phyloP scores from a whole-genome alignment of 2,113 vertebrate genomes.

The Lepus europaeus region DNA sequence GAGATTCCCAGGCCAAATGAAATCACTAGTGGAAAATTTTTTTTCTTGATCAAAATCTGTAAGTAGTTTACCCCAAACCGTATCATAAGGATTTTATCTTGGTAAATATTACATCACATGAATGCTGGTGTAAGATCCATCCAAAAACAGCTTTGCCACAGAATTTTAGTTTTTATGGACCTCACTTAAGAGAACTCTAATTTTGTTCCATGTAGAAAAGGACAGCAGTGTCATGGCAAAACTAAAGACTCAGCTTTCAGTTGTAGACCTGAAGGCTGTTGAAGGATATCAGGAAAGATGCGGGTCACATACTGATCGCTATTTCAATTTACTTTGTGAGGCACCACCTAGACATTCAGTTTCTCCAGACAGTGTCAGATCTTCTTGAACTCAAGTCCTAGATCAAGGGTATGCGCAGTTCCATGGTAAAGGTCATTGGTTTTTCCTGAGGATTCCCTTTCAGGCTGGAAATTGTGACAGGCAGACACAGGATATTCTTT shows the following conservation, averaged over 20 bases:
- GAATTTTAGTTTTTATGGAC: not conserved
- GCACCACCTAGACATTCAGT: not conserved
- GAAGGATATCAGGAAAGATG: not conserved
- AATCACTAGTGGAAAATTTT: not conserved
- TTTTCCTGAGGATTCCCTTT: not conserved
- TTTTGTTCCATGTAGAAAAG: not conserved
- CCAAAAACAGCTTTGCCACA: not conserved
- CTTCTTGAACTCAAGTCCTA: not conserved
- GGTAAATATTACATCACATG: not conserved
- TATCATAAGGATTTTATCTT: not conserved
- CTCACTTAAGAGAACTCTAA: not conserved
- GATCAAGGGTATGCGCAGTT: not conserved
- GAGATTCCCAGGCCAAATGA: not conserved
- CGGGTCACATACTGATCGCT: not conserved
- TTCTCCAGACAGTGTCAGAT: not conserved
- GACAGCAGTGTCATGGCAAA: not conserved
- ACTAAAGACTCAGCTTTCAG: not conserved
- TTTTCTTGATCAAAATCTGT: not conserved
- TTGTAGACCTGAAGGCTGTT: not conserved
- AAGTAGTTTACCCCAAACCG: not conserved
- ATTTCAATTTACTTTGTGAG: too few species aligned
- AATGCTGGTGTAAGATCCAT: not conserved
- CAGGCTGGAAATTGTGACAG: not conserved
- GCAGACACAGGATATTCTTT: not conserved
- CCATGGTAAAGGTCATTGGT: not conserved